A percentile compares a stretch with the other conserved stretches of the same genome.
Conservation (phyloP, 2,888 invertebrate genomes). For the Ophioninae sp. region DNA sequence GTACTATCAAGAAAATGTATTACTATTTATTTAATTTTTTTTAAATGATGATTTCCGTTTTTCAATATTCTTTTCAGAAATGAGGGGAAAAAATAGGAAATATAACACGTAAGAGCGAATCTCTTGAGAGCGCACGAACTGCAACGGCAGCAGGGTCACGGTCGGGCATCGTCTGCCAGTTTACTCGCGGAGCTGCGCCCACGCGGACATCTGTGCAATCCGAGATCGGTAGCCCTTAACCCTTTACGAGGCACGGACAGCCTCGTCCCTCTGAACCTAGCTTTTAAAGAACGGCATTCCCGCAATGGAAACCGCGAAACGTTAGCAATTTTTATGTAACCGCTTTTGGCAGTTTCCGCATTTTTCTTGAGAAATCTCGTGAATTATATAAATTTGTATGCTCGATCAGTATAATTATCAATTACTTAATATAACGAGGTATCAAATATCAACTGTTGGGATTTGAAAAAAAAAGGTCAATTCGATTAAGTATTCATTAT, state of each 20-base stretch:
- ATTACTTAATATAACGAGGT: no score
- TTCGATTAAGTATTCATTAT: no score
- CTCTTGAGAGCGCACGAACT: conserved; percentile 48
- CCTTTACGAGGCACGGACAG: neutral
- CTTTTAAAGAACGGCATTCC: neutral
- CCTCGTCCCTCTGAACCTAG: neutral
- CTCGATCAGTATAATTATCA: no score
- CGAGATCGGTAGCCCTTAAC: conserved; percentile 21
- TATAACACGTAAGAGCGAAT: conserved; percentile 9
- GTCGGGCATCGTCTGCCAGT: conserved; percentile 80
- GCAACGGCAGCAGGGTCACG: conserved; percentile 77
- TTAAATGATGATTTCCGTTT: no score
- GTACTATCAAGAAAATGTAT: no score
- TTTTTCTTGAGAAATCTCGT: neutral
- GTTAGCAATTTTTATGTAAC: neutral
- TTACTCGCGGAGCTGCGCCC: conserved; percentile 73
- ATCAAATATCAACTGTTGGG: no score
- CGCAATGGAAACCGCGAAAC: neutral
- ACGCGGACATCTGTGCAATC: conserved; percentile 64
- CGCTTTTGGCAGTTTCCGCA: neutral
- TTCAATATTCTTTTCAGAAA: no score
- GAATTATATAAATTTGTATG: neutral
- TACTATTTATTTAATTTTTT: no score
- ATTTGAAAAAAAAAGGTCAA: no score
- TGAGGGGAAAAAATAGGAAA: neutral